Evolutionary conservation across 2,888 invertebrate genomes (phyloP), one percentile per base, ranked within the genome.

Genomic region (Dasypolia templi): DNA sequence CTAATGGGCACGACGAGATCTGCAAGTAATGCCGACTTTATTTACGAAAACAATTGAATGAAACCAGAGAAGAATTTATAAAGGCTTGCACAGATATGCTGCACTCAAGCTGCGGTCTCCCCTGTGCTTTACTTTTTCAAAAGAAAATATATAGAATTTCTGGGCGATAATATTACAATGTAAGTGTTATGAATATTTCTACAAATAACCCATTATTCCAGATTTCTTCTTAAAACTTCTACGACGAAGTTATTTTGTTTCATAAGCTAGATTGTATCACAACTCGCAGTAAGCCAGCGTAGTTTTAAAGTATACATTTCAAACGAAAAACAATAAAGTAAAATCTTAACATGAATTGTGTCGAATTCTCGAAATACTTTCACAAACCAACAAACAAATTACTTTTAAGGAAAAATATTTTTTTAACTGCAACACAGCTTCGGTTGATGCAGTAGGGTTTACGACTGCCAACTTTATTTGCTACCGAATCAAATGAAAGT

Each of bases 371-470:
- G 74, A 82, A 86, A 87, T 86, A 85, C 81, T 84, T 86, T 85
- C 83, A 82, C 69, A 83, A 78, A 82, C 84, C 86, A 79, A 85
- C 87, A 86, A 92, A 91, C 92, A 92, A 93, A 92, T 92, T 91
- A 90, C 89, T 89, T 91, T 87, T 87, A 84, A 89, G 88, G 89
- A 81, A 89, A 90, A 90, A 91, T 92, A 91, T 91, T 92, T 91
- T 89, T 88, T 87, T 87, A 85, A 76, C 80, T 82, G 85, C 89
- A 89, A 88, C 87, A 87, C 81, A 83, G 79, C 86, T 82, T 86
- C 82, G 78, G 67, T 67, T 74, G 77, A 72, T 78, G 82, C 85
- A 83, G 84, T 81, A 77, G 82, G 79, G 75, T 83, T 87, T 89
- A 87, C 72, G 86, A 83, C 78, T 74, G 51, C 68, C 11, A 76